Percentiles rank a stretch among this genome's conserved stretches.
Evolutionary conservation across 1,140 invertebrate species (phyloP).

Genomic region (Drosophila sp.): DNA sequence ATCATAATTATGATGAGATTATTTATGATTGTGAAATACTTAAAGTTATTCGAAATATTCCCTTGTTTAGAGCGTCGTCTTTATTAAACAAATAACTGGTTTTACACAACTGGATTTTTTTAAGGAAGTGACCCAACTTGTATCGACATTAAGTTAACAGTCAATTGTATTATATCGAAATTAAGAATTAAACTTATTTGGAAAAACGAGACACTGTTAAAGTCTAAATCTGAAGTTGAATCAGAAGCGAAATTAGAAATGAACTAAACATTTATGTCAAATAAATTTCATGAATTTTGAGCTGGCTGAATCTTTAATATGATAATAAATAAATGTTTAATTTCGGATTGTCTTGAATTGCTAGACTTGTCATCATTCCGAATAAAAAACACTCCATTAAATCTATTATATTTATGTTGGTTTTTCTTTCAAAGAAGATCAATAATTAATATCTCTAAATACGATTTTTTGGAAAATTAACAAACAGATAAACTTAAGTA

Average conservation of each 20-base stretch:
- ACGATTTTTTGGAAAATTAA: no score
- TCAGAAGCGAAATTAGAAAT: background rate
- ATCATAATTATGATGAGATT: no score
- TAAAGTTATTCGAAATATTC: slow-evolving; percentile 4
- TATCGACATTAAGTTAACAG: slow-evolving; percentile 8
- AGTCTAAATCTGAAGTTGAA: background rate
- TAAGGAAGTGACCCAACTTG: slow-evolving; percentile 13
- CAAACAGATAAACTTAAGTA: no score
- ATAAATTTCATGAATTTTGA: background rate
- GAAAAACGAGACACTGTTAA: background rate
- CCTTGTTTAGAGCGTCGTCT: slow-evolving; percentile 12
- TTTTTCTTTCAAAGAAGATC: no score
- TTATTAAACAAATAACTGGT: background rate
- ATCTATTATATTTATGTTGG: no score
- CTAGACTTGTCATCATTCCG: no score
- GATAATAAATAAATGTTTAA: no score
- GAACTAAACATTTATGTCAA: background rate
- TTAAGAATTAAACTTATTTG: slow-evolving; percentile 9
- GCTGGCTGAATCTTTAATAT: background rate
- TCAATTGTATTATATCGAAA: background rate
- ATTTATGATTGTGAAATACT: no score
- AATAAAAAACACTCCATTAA: no score
- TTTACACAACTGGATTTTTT: slow-evolving; percentile 7
- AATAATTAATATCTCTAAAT: no score
- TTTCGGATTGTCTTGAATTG: no score